Conservation (phyloP, 2,113 vertebrate species). For the Phrynocephalus versicolor region DNA sequence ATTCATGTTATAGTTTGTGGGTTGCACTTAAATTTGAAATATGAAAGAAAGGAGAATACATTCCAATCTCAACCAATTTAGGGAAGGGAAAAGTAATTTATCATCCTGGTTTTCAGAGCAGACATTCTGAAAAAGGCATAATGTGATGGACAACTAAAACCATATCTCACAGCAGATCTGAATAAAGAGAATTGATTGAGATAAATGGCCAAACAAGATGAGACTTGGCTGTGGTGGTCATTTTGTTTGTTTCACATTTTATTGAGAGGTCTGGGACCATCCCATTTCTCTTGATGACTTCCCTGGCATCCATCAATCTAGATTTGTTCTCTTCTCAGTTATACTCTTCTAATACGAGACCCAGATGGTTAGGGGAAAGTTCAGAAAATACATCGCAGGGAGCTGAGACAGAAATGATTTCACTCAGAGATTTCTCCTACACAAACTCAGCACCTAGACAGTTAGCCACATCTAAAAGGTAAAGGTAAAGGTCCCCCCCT, state of each 20-base stretch:
- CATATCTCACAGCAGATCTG: background rate
- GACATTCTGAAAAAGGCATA: background rate
- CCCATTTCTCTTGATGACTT: background rate
- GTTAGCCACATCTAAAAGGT: too few species aligned
- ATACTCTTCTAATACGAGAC: background rate
- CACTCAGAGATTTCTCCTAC: too few species aligned
- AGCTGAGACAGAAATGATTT: too few species aligned
- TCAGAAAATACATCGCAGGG: too few species aligned
- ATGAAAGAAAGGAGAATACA: constrained; percentile 9
- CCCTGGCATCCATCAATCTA: background rate
- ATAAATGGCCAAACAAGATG: background rate
- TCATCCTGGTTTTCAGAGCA: background rate
- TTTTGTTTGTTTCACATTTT: background rate
- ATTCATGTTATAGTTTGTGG: constrained; percentile 23
- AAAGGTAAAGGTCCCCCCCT: too few species aligned
- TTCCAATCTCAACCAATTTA: background rate
- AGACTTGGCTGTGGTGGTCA: background rate
- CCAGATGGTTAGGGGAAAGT: too few species aligned
- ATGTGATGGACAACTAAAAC: background rate
- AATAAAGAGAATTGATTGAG: background rate
- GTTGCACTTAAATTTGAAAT: background rate
- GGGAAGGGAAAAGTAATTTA: background rate
- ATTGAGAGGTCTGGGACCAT: background rate
- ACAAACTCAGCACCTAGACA: too few species aligned
- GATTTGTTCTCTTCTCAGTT: background rate